These are phyloP conservation scores for Harpagoxenus sublaevis DNA, from an alignment of 2,888 invertebrate species.

Conservation along the genomic window DNA sequence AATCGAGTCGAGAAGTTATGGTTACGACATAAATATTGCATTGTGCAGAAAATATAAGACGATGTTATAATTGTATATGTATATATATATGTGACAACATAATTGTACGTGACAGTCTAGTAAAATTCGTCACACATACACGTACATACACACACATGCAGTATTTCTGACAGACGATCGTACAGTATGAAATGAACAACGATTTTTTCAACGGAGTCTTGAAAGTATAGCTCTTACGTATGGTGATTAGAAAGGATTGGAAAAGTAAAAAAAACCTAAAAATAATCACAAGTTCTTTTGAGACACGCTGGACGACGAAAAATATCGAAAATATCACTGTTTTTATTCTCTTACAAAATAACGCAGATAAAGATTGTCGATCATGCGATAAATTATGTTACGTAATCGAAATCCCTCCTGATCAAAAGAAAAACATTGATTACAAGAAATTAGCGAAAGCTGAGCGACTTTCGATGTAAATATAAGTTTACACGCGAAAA, in stretches of 20 bases:
- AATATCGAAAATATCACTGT: conserved; percentile 1
- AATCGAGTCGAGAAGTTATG: not conserved
- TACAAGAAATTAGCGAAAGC: not conserved
- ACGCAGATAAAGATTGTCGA: not conserved
- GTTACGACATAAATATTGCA: conserved; percentile 30
- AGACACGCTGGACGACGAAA: not conserved
- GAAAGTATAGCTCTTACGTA: conserved; percentile 20
- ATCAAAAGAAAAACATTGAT: conserved; percentile 7
- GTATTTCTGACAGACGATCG: not conserved
- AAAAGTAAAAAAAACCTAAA: not conserved
- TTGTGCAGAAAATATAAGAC: conserved; percentile 13
- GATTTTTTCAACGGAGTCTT: conserved; percentile 13
- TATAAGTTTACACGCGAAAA: conserved; percentile 58
- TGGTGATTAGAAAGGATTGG: not conserved
- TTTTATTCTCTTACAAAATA: conserved; percentile 23
- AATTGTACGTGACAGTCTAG: conserved; percentile 37
- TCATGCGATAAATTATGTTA: conserved; percentile 9
- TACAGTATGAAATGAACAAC: conserved; percentile 35
- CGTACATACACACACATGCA: not conserved
- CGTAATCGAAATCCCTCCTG: conserved; percentile 1
- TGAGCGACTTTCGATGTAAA: conserved; percentile 28
- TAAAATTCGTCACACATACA: conserved; percentile 24
- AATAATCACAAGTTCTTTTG: not conserved
- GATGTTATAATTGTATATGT: conserved; percentile 35
- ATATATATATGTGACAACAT: conserved; percentile 40